Conservation (phyloP, 2,797 vertebrate species). For the Remorina albescens region DNA sequence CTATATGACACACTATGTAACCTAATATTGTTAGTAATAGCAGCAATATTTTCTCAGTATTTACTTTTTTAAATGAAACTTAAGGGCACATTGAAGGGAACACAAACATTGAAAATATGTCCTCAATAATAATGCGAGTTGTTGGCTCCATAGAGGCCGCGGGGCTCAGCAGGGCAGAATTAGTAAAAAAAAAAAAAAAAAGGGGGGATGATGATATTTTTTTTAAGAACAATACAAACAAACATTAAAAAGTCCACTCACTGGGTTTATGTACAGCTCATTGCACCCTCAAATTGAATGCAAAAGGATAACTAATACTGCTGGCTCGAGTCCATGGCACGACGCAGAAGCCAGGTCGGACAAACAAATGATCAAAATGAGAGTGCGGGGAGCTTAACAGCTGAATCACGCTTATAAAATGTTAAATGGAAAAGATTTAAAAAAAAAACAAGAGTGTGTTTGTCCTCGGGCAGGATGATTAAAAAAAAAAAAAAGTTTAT, state of each 20-base stretch:
- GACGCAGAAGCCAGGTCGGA: conserved; percentile 10
- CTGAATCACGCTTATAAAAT: conserved; percentile 39
- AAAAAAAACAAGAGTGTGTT: conserved; percentile 42
- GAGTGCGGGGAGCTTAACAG: conserved; percentile 30
- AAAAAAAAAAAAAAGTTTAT: conserved; percentile 46
- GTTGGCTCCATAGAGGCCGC: background rate
- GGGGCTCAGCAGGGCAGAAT: conserved; percentile 29
- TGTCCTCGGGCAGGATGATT: conserved; percentile 43
- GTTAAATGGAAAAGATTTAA: conserved; percentile 20
- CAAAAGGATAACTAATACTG: conserved; percentile 43
- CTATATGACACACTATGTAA: background rate
- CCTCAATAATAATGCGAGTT: conserved; percentile 10
- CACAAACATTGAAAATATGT: background rate
- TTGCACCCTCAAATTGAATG: conserved; percentile 60
- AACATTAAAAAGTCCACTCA: conserved; percentile 46
- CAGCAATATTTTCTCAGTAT: background rate
- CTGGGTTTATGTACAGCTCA: conserved; percentile 50
- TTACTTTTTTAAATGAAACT: conserved; percentile 2
- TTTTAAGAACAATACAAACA: conserved; percentile 41
- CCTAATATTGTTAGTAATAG: background rate
- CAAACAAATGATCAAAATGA: conserved; percentile 47
- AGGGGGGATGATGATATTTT: background rate
- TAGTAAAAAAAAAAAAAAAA: conserved; percentile 17
- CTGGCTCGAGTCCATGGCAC: conserved; percentile 34
- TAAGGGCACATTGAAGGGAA: background rate